Evolutionary conservation across 2,888 invertebrate genomes (phyloP), one percentile per base, ranked within the genome.

Genomic region (Sinopyrophorus schimmeli): DNA sequence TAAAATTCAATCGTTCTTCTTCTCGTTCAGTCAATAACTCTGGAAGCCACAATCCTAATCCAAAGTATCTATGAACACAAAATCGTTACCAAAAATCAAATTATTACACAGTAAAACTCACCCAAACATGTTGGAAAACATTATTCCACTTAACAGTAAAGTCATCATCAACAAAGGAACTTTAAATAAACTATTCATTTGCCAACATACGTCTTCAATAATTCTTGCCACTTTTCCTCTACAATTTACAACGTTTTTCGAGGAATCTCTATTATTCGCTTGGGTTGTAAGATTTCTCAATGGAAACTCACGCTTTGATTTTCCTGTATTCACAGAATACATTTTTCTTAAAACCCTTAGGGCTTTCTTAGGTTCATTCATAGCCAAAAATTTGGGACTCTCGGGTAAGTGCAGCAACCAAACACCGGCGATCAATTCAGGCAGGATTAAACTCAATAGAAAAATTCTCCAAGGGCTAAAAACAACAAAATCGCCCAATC

Each of bases 391-490:
- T 70, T 89, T 88, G 0, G 92, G 91, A 53, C 87, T 91, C 66
- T 92, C 92, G 0, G 90, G 89, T 7, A 84, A 77, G 28, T 76
- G 74, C 4, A 77, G 65, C 7, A 85, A 71, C 7, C 82, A 75
- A 0, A 82, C 23, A 0, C 83, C 77, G 0, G 82, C 80, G 0
- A 85, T 34, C 0, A 85, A 62, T 59, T 83, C 82, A 0, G 90
- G 83, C 2, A 86, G 21, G 0, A 83, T 80, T 47, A 86, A 80
- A 0, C 83, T 69, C 0, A 86, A 76, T 1, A 91, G 71, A 47
- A 89, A 80, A 3, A 89, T 66, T 3, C 91, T 77, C 92, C 92
- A 92, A 0, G 89, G 85, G 20, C 83, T 79, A 64, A 84, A 82
- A 0, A 69, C 66, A 48, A 87, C 63, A 6, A 69, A 65, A 1